Percentiles rank a stretch among this genome's conserved stretches.
These are phyloP conservation scores for Synanceia verrucosa DNA, from an alignment of 2,797 vertebrate species.

Conservation along the genomic window DNA sequence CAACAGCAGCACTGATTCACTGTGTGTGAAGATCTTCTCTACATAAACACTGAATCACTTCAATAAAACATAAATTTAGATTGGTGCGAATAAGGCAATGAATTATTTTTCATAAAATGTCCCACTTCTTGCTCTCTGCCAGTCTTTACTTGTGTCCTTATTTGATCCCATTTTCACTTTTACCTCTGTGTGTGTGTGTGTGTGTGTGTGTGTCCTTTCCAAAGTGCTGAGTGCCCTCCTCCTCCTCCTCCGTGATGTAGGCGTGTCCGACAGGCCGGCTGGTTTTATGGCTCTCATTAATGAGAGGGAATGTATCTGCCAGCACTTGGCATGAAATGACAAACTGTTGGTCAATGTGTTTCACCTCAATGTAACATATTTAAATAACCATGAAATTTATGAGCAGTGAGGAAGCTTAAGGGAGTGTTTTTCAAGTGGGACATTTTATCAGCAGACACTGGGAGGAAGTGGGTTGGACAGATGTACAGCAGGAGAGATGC, in stretches of 20 bases:
- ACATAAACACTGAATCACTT: constrained; percentile 3
- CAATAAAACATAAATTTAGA: constrained; percentile 10
- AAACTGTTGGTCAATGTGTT: constrained; percentile 25
- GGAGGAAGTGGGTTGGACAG: background rate
- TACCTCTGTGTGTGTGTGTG: background rate
- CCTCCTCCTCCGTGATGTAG: constrained; percentile 11
- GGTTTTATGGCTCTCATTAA: constrained; percentile 53
- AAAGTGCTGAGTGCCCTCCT: constrained; percentile 35
- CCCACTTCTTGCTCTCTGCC: background rate
- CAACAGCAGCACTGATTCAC: background rate
- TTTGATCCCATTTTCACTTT: background rate
- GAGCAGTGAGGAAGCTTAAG: constrained; percentile 1
- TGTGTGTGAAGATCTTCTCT: background rate
- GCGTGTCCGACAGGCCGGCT: constrained; percentile 18
- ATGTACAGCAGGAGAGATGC: constrained; percentile 6
- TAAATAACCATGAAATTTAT: constrained; percentile 39
- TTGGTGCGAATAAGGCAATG: background rate
- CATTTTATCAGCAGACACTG: background rate
- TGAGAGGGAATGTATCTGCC: constrained; percentile 32
- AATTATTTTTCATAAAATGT: background rate
- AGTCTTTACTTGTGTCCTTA: background rate
- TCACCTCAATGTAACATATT: constrained; percentile 35
- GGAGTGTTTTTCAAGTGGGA: background rate
- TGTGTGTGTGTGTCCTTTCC: constrained; percentile 14
- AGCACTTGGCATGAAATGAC: constrained; percentile 45